Evolutionary conservation across 2,797 vertebrate genomes (phyloP).

Genomic region (Tragelaphus oryx): DNA sequence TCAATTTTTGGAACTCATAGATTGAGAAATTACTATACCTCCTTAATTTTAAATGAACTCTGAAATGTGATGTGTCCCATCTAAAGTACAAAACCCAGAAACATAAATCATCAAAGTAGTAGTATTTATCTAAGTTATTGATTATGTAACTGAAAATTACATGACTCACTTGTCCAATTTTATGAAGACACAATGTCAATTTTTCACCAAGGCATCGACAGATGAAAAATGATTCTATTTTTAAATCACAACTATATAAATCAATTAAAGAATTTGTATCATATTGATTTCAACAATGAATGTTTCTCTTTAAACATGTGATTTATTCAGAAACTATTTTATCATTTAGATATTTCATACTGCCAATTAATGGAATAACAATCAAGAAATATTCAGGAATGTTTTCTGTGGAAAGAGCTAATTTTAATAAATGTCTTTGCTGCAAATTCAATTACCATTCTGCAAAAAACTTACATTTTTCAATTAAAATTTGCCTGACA

Average conservation of each 20-base stretch:
- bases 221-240: slow-evolving; percentile 82
- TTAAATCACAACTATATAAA: slow-evolving; percentile 74
- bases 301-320: slow-evolving; percentile 24
- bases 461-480: not conserved
- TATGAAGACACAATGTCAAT: slow-evolving; percentile 86
- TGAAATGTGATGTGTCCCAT: slow-evolving; percentile 64
- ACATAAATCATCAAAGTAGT: slow-evolving; percentile 92
- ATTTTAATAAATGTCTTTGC: slow-evolving; percentile 59
- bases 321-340: slow-evolving; percentile 54
- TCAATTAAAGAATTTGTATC: slow-evolving; percentile 79
- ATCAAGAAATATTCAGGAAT: slow-evolving; percentile 55
- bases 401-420: slow-evolving; percentile 38
- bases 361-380: slow-evolving; percentile 57
- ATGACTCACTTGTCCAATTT: slow-evolving; percentile 93
- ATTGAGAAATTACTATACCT: slow-evolving; percentile 53
- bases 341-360: slow-evolving; percentile 18
- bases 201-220: slow-evolving; percentile 81
- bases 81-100: slow-evolving; percentile 81
- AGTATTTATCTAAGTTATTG: slow-evolving; percentile 94
- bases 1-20: slow-evolving; percentile 16
- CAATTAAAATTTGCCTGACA: slow-evolving; percentile 52
- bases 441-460: slow-evolving; percentile 43
- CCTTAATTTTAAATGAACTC: slow-evolving; percentile 47
- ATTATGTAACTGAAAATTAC: slow-evolving; percentile 97
- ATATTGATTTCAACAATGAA: slow-evolving; percentile 74